Percentiles rank a stretch among this genome's conserved stretches.
Conservation (phyloP, 2,797 vertebrate genomes). For the Pseudotriccus pelzelni region DNA sequence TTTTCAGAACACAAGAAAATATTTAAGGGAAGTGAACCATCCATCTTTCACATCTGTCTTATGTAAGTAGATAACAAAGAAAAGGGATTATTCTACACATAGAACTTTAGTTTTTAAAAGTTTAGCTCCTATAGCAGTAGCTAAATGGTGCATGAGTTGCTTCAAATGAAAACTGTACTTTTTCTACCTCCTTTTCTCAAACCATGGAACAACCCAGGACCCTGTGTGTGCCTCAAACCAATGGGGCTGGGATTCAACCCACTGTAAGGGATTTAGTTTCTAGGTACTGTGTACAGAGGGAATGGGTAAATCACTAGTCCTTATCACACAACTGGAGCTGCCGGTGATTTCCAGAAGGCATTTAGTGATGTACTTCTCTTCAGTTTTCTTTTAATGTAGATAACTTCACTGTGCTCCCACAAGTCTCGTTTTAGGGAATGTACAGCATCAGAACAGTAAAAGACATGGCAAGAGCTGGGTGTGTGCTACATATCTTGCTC, state of each 20-base stretch:
- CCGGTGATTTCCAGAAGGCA: not conserved
- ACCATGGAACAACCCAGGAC: not conserved
- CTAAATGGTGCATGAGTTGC: not conserved
- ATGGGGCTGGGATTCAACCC: not conserved
- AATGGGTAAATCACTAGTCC: not conserved
- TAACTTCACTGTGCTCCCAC: not conserved
- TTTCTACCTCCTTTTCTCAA: not conserved
- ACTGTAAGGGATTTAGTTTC: not conserved
- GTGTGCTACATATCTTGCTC: not conserved
- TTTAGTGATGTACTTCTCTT: not conserved
- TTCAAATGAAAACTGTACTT: accelerated
- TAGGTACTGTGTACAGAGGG: no score
- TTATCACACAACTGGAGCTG: not conserved
- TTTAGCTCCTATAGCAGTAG: not conserved
- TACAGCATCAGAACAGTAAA: not conserved
- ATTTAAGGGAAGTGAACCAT: accelerated
- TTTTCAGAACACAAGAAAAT: not conserved
- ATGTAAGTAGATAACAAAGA: not conserved
- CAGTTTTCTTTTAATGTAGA: not conserved
- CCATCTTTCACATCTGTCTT: not conserved
- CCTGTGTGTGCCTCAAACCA: not conserved
- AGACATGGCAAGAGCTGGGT: not conserved
- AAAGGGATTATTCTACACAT: not conserved
- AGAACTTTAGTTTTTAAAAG: not conserved
- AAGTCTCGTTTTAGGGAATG: not conserved